Conservation (phyloP, 2,888 invertebrate genomes). For the Lordiphosa fenestrarum region DNA sequence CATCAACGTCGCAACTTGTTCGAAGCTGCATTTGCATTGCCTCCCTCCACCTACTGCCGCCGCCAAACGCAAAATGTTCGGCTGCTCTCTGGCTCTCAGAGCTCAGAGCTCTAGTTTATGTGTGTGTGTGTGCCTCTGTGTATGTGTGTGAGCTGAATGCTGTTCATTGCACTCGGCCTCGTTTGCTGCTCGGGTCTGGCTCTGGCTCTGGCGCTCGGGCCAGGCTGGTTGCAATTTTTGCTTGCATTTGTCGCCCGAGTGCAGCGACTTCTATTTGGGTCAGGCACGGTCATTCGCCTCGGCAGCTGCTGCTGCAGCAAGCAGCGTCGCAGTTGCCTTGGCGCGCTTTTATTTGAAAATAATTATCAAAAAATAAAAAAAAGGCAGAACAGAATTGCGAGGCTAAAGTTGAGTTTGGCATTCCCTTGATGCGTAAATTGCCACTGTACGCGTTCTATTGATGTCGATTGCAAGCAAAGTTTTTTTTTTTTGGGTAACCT, state of each 20-base stretch:
- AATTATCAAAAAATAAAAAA: constrained; percentile 55
- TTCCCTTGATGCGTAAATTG: constrained; percentile 43
- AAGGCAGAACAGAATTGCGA: constrained; percentile 17
- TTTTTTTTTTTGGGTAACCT: too few species aligned
- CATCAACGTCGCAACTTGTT: constrained; percentile 57
- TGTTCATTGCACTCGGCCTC: constrained; percentile 79
- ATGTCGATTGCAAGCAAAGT: constrained; percentile 3
- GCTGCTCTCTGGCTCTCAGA: constrained; percentile 5
- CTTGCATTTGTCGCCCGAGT: constrained; percentile 73
- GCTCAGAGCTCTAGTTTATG: too few species aligned
- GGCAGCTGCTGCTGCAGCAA: constrained; percentile 27
- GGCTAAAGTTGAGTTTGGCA: constrained; percentile 30
- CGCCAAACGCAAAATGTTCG: constrained; percentile 4
- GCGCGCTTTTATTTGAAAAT: constrained; percentile 71
- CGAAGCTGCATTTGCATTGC: constrained; percentile 66
- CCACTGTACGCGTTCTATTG: constrained; percentile 12
- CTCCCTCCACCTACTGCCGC: not conserved
- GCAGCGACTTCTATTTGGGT: constrained; percentile 86
- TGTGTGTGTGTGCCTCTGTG: constrained; percentile 5
- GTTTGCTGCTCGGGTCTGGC: constrained; percentile 43
- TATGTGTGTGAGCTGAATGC: constrained; percentile 69
- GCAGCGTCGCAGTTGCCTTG: constrained; percentile 60
- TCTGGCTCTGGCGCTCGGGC: constrained; percentile 1
- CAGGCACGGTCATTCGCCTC: constrained; percentile 83
- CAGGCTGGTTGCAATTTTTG: constrained; percentile 47